Evolutionary conservation across 2,888 invertebrate species (phyloP).

Genomic region (Hypena proboscidalis): DNA sequence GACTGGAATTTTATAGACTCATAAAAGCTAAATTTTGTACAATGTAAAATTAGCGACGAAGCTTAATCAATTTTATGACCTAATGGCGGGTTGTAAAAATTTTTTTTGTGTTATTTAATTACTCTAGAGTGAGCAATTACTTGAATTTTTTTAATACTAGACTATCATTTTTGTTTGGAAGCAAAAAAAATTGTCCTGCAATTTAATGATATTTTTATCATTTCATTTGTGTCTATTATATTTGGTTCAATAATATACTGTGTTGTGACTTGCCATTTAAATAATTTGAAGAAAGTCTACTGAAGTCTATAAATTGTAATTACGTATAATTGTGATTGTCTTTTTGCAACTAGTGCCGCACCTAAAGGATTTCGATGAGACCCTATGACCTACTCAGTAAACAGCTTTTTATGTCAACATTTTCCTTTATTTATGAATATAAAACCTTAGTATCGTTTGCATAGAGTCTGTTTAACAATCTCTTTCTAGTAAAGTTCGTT

Average conservation of each 20-base stretch:
- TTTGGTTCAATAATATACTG: no score
- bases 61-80: slow-evolving; percentile 37
- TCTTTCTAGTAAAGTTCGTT: neutral
- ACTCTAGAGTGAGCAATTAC: slow-evolving; percentile 25
- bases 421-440: neutral
- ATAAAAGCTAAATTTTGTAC: slow-evolving; percentile 26
- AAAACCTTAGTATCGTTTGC: neutral
- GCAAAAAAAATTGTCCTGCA: no score
- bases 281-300: no score
- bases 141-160: slow-evolving; percentile 15
- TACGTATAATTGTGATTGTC: no score
- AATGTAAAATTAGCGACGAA: slow-evolving; percentile 29
- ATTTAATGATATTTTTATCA: no score
- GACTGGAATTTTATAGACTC: slow-evolving; percentile 1
- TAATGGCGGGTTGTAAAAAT: slow-evolving; percentile 19
- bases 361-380: no score
- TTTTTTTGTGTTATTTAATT: slow-evolving; percentile 28
- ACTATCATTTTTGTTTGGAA: slow-evolving; percentile 10
- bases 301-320: no score
- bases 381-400: no score
- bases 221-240: no score
- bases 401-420: no score
- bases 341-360: no score
- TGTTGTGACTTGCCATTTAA: no score
- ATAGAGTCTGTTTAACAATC: neutral